A percentile compares a stretch with the other conserved stretches of the same genome.
phyloP scores from a whole-genome alignment of 2,797 vertebrate genomes.

The Cottoperca gobio region DNA sequence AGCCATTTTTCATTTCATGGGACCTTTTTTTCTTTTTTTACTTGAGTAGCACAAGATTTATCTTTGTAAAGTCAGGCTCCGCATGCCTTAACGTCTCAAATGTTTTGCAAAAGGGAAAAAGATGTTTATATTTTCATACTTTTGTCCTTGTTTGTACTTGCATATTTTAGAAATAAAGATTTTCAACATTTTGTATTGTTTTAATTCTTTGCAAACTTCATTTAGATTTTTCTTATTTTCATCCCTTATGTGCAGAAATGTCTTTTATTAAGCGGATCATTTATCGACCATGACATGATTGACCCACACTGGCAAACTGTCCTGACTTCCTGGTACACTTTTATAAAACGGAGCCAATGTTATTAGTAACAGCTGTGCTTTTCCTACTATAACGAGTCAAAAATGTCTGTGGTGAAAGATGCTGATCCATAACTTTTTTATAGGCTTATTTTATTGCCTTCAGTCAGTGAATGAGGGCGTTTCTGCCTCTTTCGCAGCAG shows the following conservation, averaged over 20 bases:
- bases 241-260: neutral
- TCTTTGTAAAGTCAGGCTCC: conserved; percentile 69
- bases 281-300: neutral
- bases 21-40: conserved; percentile 62
- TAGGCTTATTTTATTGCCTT: neutral
- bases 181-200: conserved; percentile 66
- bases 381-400: neutral
- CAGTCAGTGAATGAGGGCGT: neutral
- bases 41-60: conserved; percentile 73
- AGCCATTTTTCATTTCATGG: conserved; percentile 80
- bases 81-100: conserved; percentile 81
- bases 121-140: conserved; percentile 83
- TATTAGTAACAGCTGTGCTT: neutral
- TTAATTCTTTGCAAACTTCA: conserved; percentile 1
- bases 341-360: neutral
- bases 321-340: neutral
- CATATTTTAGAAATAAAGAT: conserved; percentile 88
- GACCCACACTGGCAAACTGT: neutral
- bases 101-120: conserved; percentile 80
- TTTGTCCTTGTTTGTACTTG: conserved; percentile 81
- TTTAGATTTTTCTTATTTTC: neutral
- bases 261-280: neutral
- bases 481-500: conserved; percentile 76
- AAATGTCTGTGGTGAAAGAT: neutral
- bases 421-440: neutral